Evolutionary conservation across 2,113 vertebrate species (phyloP), one percentile per base, ranked within the genome.

Genomic region (Phylloscopus whistleri): DNA sequence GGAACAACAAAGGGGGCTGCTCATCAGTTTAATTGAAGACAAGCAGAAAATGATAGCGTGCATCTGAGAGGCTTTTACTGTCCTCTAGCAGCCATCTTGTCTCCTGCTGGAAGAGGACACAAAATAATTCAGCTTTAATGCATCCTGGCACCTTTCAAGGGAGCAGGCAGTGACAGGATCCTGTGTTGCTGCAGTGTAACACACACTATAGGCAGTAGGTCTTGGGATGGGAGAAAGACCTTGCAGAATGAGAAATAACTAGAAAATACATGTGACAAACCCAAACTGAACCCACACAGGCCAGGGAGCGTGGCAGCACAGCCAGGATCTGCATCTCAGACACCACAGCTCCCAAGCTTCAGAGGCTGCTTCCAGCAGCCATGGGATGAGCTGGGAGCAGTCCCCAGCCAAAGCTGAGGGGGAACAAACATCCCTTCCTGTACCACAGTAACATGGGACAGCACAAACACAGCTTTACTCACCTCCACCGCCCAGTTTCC

Each of bases 21-120:
- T 92, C 52, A 96, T 94, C 80, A 89, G 63, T 49, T 95, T 94
- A 95, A 96, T 70, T 93, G 93, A 70, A 94, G 92, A 93, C 90
- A 90, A 92, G 92, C 68, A 94, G 80, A 93, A 93, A 93, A 96
- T 48, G 46, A 90, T 26, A 78, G 81, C 2, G 21, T 69, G 64
- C 17, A 4, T 64, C 89, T 53, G 56, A 81, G 90, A 94, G 27
- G 39, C 43, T 49, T 63, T 80, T 24, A 19, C 92, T 11, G 13
- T 73, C 73, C 79, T 87, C 69, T 18, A 60, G 60, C 83, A 93
- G 88, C 83, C 90, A 53, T 87, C 89, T 96, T 94, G 83, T 90
- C 88, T 84, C 73, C 64, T 23, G 62, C 58, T 89, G 82, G 49
- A 10, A 72, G 31, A 72, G 84, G 86, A 74, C 64, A 75, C 19